Conservation (phyloP, 2,888 invertebrate species). For the Melanostoma mellinum region DNA sequence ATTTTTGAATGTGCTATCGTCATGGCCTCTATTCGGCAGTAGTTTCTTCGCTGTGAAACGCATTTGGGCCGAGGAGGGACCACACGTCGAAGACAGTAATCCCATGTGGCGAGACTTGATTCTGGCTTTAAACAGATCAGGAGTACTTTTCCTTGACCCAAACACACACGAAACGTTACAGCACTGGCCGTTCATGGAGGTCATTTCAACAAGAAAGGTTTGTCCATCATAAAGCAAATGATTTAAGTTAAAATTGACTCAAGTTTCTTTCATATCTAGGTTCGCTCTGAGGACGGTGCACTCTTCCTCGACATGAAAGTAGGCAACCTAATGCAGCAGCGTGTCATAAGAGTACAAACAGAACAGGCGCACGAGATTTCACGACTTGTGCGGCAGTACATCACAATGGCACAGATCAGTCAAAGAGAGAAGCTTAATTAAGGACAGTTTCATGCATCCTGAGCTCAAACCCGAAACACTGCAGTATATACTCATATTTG, state of each 20-base stretch:
- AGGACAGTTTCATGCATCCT: neutral
- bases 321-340: slow-evolving; percentile 97
- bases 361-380: slow-evolving; percentile 99
- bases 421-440: slow-evolving; percentile 79
- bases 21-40: slow-evolving; percentile 98
- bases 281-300: slow-evolving; percentile 94
- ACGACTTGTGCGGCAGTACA: slow-evolving; percentile 97
- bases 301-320: slow-evolving; percentile 98
- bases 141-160: slow-evolving; percentile 96
- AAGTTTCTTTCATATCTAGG: slow-evolving; percentile 80
- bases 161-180: slow-evolving; percentile 96
- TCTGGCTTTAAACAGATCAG: slow-evolving; percentile 95
- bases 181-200: slow-evolving; percentile 96
- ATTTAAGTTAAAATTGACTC: neutral
- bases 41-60: slow-evolving; percentile 98
- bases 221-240: slow-evolving; percentile 37
- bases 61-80: slow-evolving; percentile 86
- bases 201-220: slow-evolving; percentile 96
- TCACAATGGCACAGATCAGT: slow-evolving; percentile 90
- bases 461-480: slow-evolving; percentile 47
- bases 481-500: slow-evolving; percentile 64
- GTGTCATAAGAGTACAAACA: slow-evolving; percentile 96
- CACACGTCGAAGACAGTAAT: slow-evolving; percentile 81
- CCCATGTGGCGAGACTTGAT: slow-evolving; percentile 93
- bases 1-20: slow-evolving; percentile 92